Evolutionary conservation across 2,888 invertebrate species (phyloP).

Genomic region (Morinoia aosen): DNA sequence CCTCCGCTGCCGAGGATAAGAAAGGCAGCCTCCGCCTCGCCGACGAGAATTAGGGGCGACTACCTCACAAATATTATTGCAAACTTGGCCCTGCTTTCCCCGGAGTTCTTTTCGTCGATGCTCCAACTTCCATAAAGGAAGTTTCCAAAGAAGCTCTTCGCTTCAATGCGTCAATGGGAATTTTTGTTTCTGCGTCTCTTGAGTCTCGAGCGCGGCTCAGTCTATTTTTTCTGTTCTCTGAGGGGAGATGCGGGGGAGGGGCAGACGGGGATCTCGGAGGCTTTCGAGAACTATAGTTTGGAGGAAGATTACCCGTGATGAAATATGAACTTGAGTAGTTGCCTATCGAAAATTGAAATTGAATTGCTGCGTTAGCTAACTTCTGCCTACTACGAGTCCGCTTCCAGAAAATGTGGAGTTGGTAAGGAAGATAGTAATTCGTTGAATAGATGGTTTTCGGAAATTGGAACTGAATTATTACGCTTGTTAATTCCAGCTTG

Average conservation of each 20-base stretch:
- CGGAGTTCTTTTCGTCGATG: neutral
- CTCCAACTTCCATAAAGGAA: slow-evolving; percentile 14
- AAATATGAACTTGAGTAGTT: neutral
- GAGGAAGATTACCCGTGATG: neutral
- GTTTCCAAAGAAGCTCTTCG: neutral
- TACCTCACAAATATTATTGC: slow-evolving; percentile 23
- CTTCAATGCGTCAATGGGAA: slow-evolving; percentile 12
- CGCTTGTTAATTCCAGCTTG: too few relatives aligned
- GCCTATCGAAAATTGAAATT: neutral
- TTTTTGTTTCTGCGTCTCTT: slow-evolving; percentile 10
- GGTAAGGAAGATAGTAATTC: neutral
- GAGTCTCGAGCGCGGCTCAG: neutral
- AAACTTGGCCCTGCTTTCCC: slow-evolving; percentile 5
- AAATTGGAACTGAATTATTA: too few relatives aligned
- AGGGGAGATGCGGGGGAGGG: neutral
- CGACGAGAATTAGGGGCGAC: slow-evolving; percentile 1
- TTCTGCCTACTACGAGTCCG: neutral
- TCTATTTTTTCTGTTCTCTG: neutral
- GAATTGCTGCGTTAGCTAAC: neutral
- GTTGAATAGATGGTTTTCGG: too few relatives aligned
- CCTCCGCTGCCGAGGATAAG: neutral
- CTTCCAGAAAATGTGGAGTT: neutral
- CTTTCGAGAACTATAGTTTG: neutral
- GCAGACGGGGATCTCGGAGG: neutral
- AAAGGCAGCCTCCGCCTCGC: neutral